Evolutionary conservation across 2,113 vertebrate genomes (phyloP).

Genomic region (Vulpes vulpes): DNA sequence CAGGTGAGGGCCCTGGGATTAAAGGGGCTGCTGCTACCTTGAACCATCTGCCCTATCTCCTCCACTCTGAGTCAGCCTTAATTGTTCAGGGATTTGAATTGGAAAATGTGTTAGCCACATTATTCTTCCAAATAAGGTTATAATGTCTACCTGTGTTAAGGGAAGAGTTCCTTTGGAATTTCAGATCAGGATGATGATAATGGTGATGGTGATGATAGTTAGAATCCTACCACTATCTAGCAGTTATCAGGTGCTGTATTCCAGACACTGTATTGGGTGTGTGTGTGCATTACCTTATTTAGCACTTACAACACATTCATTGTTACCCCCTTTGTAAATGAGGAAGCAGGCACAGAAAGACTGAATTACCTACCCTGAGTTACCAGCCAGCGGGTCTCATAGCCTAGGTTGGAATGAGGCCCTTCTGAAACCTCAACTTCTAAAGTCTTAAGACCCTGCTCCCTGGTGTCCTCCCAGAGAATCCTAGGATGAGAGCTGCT

Average conservation of each 20-base stretch:
- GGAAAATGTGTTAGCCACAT: neutral
- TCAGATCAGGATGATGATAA: neutral
- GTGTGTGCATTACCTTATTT: neutral
- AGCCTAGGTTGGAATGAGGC: neutral
- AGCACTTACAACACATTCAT: neutral
- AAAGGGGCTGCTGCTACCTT: neutral
- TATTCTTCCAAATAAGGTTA: conserved; percentile 6
- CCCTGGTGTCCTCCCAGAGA: neutral
- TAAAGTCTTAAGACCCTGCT: neutral
- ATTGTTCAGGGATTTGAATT: neutral
- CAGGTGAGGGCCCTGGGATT: neutral
- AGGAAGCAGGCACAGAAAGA: neutral
- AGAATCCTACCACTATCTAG: neutral
- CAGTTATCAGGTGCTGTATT: neutral
- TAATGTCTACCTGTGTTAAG: neutral
- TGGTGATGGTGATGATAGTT: neutral
- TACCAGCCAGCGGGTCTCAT: neutral
- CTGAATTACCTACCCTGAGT: neutral
- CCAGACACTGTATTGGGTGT: neutral
- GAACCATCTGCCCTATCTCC: neutral
- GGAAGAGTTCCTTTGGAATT: neutral
- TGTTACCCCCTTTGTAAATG: neutral
- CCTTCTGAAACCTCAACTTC: neutral
- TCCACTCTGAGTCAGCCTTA: neutral
- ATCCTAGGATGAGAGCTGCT: neutral